Evolutionary conservation across 2,888 invertebrate species (phyloP), one percentile per base, ranked within the genome.

Genomic region (Eudemis profundana): DNA sequence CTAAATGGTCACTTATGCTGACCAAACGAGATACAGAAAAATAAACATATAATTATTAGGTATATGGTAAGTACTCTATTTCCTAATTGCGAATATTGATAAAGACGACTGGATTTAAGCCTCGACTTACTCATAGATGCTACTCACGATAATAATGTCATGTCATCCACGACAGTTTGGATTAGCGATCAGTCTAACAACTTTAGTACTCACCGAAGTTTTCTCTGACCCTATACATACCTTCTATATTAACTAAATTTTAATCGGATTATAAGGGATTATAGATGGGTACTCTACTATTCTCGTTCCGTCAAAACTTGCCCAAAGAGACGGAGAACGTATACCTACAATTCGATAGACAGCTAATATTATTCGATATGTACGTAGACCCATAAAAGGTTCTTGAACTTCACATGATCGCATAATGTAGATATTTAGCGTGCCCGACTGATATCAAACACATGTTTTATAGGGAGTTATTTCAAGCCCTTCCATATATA

Each of bases 341-440:
- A 44, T 19, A 19, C 3, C 15, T 23, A 27, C 14, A 40, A 54
- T 21, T 19, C n/a, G 4, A 12, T 53, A 38, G 53, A 21, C 14
- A 38, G 21, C 36, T 40, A 14, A 38, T 38, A 38, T 1, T 17
- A 29, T 19, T 36, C 14, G 14, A 10, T 56, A 56, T 33, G 17
- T 59, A 38, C 44, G 14, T 38, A 61, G 14, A 50, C 36, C 33
- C 51, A 50, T 59, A 59, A 64, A 57, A 46, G 59, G 51, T 53
- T 51, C 46, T 46, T 65, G 64, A 59, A 65, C 64, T 59, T 59
- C 38, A 59, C 36, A 19, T 65, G 51, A 51, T 65, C 36, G 59
- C 38, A 65, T 59, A 59, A 65, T 65, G 38, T 65, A 65, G 64
- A 64, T 64, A 65, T 65, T 65, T 59, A 65, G 64, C 64, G 64